Percentiles rank a stretch among this genome's conserved stretches.
phyloP scores from a whole-genome alignment of 2,113 vertebrate genomes.

The Rhynchomys soricoides region DNA sequence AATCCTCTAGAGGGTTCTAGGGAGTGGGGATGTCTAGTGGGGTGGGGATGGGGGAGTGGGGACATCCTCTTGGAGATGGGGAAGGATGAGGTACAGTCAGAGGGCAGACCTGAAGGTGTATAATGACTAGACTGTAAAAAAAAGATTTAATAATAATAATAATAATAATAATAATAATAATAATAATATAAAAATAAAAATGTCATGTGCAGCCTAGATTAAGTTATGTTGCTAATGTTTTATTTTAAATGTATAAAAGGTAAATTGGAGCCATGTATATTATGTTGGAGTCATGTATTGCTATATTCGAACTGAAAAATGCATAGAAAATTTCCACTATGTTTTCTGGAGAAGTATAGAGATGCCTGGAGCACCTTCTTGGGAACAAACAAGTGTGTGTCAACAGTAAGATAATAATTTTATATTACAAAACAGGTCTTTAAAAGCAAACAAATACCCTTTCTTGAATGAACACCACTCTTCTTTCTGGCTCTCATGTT shows the following conservation, averaged over 20 bases:
- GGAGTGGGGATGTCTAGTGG: too few relatives aligned
- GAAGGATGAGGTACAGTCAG: too few relatives aligned
- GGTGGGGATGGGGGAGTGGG: too few relatives aligned
- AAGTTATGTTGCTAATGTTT: neutral
- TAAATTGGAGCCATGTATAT: neutral
- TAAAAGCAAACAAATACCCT: neutral
- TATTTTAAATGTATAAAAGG: neutral
- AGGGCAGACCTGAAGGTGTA: too few relatives aligned
- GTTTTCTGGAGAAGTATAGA: neutral
- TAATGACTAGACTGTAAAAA: too few relatives aligned
- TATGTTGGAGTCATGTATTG: neutral
- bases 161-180: too few relatives aligned
- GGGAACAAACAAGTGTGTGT: neutral
- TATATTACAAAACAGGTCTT: neutral
- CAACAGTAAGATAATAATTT: neutral
- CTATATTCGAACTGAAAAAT: neutral
- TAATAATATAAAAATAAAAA: too few relatives aligned
- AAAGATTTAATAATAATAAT: too few relatives aligned
- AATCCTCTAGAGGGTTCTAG: too few relatives aligned
- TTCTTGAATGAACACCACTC: neutral
- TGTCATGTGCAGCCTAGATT: too few relatives aligned
- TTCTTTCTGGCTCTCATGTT: slow-evolving; percentile 1
- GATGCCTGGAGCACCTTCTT: accelerated
- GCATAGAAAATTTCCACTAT: neutral
- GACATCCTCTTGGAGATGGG: too few relatives aligned